phyloP scores from a whole-genome alignment of 2,888 invertebrate genomes.

The Smittia aterrima region DNA sequence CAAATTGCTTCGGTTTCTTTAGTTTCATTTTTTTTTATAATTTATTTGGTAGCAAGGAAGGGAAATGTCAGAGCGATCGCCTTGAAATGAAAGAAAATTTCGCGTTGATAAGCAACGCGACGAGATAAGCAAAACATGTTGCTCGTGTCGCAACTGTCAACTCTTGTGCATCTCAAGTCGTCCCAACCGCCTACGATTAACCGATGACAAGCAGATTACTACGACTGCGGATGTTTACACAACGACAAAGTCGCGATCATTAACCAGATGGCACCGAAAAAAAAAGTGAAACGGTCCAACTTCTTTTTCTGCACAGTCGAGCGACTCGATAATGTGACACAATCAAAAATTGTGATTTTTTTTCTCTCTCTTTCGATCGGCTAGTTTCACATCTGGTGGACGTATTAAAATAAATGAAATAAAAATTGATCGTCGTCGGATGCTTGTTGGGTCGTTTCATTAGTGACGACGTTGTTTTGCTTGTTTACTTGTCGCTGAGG shows the following conservation, averaged over 20 bases:
- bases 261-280: neutral
- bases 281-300: neutral
- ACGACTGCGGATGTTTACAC: neutral
- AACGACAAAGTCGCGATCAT: neutral
- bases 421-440: too few relatives aligned
- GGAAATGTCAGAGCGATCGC: neutral
- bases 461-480: too few relatives aligned
- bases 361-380: too few relatives aligned
- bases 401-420: too few relatives aligned
- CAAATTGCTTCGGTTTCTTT: neutral
- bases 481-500: too few relatives aligned
- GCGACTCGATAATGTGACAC: neutral
- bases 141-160: neutral
- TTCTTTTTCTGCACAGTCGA: neutral
- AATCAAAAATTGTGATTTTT: neutral
- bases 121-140: neutral
- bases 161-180: neutral
- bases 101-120: neutral
- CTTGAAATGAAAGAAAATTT: neutral
- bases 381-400: neutral
- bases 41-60: slow-evolving; percentile 9
- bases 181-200: too few relatives aligned
- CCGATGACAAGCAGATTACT: too few relatives aligned
- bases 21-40: too few relatives aligned
- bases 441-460: too few relatives aligned